Evolutionary conservation across 2,797 vertebrate species (phyloP), one percentile per base, ranked within the genome.

Genomic region (Myripristis jacobus): DNA sequence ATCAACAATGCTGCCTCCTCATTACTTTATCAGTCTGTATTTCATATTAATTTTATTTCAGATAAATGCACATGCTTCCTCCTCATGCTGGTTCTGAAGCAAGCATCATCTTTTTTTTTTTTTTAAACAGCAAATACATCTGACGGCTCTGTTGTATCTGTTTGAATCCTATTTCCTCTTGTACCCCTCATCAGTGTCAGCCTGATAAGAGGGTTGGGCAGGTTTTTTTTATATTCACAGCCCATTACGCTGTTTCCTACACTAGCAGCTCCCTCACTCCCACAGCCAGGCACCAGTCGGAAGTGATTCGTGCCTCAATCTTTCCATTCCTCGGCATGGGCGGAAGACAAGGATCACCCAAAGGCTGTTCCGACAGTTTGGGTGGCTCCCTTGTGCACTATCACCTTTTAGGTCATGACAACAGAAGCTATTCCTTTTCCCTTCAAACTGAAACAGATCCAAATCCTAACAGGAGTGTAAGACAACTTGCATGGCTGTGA

Each of bases 261-360:
- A 24, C 12, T 53, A 52, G 19, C 46, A 54, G 9, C 27, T 56
- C n/a, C 15, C 58, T 10, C n/a, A 47, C 44, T 24, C 59, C 69
- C 11, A 15, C 3, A 56, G 5, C 18, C 60, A 21, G 16, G 55
- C 21, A 18, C 22, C 1, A 19, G 43, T 12, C 51, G 3, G 74
- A 86, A 76, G 47, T 36, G 50, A 81, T 66, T 77, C 73, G 22
- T 46, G 52, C 0, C 25, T 82, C 62, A 43, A 48, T 47, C 11
- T 46, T 34, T 70, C 46, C 25, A 65, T 25, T 57, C 59, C 55
- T 56, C 36, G 31, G 50, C 38, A 21, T 7, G n/a, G 6, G 15
- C 6, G 0, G 62, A 50, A 25, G 27, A 41, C 24, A 68, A 54
- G 51, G 44, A 74, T 81, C 52, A 47, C 31, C 18, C 31, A 0